Evolutionary conservation across 2,797 vertebrate genomes (phyloP).

Genomic region (Anabas testudineus): DNA sequence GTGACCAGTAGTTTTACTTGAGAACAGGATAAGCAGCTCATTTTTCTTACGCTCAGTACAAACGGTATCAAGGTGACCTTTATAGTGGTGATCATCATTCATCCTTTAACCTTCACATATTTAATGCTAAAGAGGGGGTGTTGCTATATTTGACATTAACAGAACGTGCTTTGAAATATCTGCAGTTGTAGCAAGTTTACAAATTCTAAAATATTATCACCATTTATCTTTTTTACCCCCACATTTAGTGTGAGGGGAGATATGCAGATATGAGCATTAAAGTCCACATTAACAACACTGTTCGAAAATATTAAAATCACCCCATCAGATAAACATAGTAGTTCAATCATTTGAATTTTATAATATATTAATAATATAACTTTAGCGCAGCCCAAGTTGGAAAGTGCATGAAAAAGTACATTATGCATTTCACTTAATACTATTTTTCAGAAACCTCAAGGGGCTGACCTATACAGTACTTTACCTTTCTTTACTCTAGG

Average conservation of each 20-base stretch:
- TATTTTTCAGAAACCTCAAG: too few relatives aligned
- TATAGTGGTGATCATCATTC: neutral
- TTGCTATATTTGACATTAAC: neutral
- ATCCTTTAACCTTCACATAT: neutral
- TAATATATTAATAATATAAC: too few relatives aligned
- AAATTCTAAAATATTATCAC: conserved; percentile 19
- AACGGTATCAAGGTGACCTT: neutral
- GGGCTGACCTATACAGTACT: too few relatives aligned
- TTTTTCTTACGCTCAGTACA: neutral
- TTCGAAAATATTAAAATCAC: conserved; percentile 29
- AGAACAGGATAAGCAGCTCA: neutral
- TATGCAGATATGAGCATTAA: conserved; percentile 13
- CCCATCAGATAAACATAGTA: conserved; percentile 21
- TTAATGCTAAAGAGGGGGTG: neutral
- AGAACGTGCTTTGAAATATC: neutral
- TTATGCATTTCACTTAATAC: too few relatives aligned
- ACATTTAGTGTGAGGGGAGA: conserved; percentile 37
- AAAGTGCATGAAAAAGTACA: conserved; percentile 5
- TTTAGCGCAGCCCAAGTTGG: neutral
- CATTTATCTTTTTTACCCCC: conserved; percentile 10
- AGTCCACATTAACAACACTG: conserved; percentile 13
- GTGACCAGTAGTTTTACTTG: neutral
- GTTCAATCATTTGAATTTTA: conserved; percentile 40
- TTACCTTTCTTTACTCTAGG: too few relatives aligned
- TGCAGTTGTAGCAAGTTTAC: neutral